A percentile compares a stretch with the other conserved stretches of the same genome.
phyloP scores from a whole-genome alignment of 2,888 invertebrate species.

The Campaea margaritaria region DNA sequence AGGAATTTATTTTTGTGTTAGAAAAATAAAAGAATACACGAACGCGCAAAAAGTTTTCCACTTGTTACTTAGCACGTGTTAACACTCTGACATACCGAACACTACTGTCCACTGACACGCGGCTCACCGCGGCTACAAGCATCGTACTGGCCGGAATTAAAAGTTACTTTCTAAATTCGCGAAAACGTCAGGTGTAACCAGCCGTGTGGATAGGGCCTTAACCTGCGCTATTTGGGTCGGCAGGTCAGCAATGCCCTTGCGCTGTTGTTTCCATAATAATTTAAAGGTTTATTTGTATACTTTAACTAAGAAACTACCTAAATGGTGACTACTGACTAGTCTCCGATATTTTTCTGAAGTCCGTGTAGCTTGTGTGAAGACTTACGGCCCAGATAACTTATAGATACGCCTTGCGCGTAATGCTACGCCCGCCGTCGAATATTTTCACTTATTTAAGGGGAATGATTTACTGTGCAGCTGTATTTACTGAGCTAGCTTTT shows the following conservation, averaged over 20 bases:
- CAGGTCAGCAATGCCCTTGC: constrained; percentile 19
- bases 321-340: no score
- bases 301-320: no score
- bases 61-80: constrained; percentile 54
- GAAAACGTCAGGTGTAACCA: constrained; percentile 50
- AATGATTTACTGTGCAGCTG: no score
- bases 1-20: constrained; percentile 29
- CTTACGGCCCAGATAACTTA: no score
- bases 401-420: no score
- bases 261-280: no score
- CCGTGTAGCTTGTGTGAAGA: no score
- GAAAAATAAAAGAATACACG: constrained; percentile 28
- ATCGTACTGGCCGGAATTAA: constrained; percentile 68
- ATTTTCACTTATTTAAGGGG: no score
- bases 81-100: constrained; percentile 64
- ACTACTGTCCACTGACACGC: constrained; percentile 64
- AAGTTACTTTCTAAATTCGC: constrained; percentile 81
- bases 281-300: no score
- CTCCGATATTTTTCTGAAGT: no score
- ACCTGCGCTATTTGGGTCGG: constrained; percentile 36
- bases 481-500: no score
- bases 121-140: constrained; percentile 53
- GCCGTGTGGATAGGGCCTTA: constrained; percentile 25
- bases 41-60: constrained; percentile 30
- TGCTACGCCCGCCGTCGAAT: no score